phyloP scores from a whole-genome alignment of 1,140 invertebrate species.

The Galleria mellonella region DNA sequence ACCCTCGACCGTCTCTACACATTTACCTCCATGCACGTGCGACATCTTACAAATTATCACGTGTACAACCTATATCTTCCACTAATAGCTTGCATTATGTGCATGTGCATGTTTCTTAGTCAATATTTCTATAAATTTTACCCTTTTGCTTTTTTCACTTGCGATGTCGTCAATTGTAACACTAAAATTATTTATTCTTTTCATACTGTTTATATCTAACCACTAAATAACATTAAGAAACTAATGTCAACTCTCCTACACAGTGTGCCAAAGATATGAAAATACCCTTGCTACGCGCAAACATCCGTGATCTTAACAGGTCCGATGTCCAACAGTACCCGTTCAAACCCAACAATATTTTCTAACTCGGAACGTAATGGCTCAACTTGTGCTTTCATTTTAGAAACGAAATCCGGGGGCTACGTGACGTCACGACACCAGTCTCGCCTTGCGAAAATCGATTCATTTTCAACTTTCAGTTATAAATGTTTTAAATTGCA shows the following conservation, averaged over 20 bases:
- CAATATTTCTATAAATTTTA: too few relatives aligned
- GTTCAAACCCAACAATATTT: conserved; percentile 12
- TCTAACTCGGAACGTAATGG: not conserved
- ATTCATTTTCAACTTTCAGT: conserved; percentile 12
- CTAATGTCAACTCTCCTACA: not conserved
- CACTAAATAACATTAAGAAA: not conserved
- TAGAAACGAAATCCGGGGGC: conserved; percentile 21
- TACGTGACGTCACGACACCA: conserved; percentile 20
- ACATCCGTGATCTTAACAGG: too few relatives aligned
- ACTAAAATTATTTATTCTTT: too few relatives aligned
- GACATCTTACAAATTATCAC: conserved; percentile 24
- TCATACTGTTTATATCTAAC: too few relatives aligned
- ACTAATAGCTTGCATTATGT: conserved; percentile 13
- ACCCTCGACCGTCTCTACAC: conserved; percentile 32
- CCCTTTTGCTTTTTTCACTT: too few relatives aligned
- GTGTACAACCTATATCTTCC: conserved; percentile 25
- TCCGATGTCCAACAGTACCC: not conserved
- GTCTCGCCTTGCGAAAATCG: conserved; percentile 13
- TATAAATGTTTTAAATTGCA: conserved; percentile 21
- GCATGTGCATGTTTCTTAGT: conserved; percentile 14
- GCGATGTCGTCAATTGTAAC: too few relatives aligned
- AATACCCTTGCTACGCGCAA: not conserved
- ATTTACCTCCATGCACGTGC: conserved; percentile 30
- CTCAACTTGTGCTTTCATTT: conserved; percentile 26
- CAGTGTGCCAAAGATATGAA: conserved; percentile 3